These are phyloP conservation scores for Drosophila paulistorum DNA, from an alignment of 1,140 invertebrate species.

Conservation along the genomic window DNA sequence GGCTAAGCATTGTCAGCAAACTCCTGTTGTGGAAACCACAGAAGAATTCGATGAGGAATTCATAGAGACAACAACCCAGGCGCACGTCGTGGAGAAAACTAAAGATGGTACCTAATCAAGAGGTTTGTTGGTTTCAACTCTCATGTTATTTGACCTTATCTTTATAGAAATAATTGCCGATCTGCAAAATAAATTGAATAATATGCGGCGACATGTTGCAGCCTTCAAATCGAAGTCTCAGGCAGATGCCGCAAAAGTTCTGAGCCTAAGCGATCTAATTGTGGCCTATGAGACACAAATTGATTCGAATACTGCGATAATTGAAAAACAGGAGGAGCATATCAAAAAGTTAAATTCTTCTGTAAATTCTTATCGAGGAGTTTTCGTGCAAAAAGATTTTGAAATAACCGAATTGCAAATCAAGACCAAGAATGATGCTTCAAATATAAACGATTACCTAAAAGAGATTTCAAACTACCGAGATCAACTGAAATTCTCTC, in stretches of 20 bases:
- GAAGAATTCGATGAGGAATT: not conserved
- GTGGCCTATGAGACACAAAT: constrained; percentile 16
- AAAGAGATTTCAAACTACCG: not conserved
- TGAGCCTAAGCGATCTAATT: not conserved
- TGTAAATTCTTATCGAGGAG: not conserved
- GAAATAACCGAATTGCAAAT: not conserved
- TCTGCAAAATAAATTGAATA: not conserved
- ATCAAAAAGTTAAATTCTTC: not conserved
- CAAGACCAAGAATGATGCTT: not conserved
- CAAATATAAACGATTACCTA: not conserved
- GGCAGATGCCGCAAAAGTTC: constrained; percentile 5
- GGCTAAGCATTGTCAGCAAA: constrained; percentile 3
- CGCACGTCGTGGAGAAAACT: not conserved
- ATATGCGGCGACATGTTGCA: constrained; percentile 10
- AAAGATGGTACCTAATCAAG: not conserved
- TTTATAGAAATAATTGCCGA: constrained; percentile 2
- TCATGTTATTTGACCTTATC: not conserved
- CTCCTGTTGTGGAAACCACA: not conserved
- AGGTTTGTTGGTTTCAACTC: not conserved
- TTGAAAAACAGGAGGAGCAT: not conserved
- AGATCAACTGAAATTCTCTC: not conserved
- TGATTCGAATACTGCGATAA: not conserved
- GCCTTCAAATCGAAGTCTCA: constrained; percentile 13
- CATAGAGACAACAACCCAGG: not conserved
- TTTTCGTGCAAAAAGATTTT: constrained; percentile 4